Percentiles rank a stretch among this genome's conserved stretches.
phyloP scores from a whole-genome alignment of 2,797 vertebrate genomes.

The Crotalus adamanteus region DNA sequence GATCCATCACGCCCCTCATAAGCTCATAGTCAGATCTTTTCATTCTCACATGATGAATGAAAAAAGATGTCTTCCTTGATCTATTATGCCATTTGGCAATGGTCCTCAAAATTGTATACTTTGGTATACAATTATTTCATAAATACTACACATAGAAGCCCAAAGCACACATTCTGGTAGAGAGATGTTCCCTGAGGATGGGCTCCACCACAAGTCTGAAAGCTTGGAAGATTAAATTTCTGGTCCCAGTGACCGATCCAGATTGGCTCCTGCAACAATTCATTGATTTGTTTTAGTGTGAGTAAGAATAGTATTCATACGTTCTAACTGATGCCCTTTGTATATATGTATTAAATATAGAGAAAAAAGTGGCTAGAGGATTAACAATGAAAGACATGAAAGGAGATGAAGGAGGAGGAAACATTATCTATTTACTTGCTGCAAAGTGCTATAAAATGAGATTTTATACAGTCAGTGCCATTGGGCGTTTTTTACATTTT shows the following conservation, averaged over 20 bases:
- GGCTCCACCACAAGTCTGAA: background rate
- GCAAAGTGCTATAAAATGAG: background rate
- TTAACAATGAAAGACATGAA: background rate
- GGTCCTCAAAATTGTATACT: background rate
- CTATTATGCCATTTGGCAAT: background rate
- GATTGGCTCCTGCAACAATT: background rate
- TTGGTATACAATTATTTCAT: background rate
- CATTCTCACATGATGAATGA: background rate
- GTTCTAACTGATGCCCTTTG: background rate
- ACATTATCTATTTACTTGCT: background rate
- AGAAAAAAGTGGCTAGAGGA: background rate
- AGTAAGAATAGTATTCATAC: background rate
- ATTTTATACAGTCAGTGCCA: background rate
- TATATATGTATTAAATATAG: background rate
- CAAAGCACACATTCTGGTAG: background rate
- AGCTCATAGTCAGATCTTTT: conserved; percentile 48
- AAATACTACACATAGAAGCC: conserved; percentile 10
- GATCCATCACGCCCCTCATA: background rate
- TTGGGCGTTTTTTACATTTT: background rate
- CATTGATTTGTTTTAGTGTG: background rate
- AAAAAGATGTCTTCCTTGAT: conserved; percentile 1
- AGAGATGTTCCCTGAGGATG: background rate
- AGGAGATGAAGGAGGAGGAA: background rate
- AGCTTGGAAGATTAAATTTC: background rate
- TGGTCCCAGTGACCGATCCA: background rate